Percentiles rank a stretch among this genome's conserved stretches.
Evolutionary conservation across 2,797 vertebrate genomes (phyloP).

Genomic region (Limnodromus scolopaceus): DNA sequence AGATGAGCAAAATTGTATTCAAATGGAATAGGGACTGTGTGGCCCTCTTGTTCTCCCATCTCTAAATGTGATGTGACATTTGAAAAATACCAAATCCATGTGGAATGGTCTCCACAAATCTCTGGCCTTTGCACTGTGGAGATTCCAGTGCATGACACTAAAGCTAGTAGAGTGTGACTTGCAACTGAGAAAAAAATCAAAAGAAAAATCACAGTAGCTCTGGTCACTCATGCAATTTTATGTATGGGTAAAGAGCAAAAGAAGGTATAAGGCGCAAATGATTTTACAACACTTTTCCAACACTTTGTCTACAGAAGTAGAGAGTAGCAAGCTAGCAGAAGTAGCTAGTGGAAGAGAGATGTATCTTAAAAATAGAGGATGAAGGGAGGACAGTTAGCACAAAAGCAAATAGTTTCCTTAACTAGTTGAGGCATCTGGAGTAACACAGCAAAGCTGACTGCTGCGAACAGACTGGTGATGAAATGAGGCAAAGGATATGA

Average conservation of each 20-base stretch:
- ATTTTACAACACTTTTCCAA: background rate
- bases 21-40: background rate
- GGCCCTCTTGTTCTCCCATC: background rate
- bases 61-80: background rate
- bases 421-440: background rate
- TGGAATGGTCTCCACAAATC: background rate
- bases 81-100: background rate
- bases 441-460: background rate
- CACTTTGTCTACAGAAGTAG: background rate
- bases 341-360: background rate
- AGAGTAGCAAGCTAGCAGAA: background rate
- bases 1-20: background rate
- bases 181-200: background rate
- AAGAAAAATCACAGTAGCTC: background rate
- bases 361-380: background rate
- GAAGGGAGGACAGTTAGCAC: background rate
- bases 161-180: background rate
- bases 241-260: background rate
- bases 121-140: background rate
- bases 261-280: accelerated
- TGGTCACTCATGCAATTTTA: background rate
- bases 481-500: background rate
- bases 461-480: background rate
- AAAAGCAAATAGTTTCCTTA: background rate
- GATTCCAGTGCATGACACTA: background rate